Base-by-base conservation (phyloP, 2,888 invertebrate genomes). In the Nomada ruficornis region DNA sequence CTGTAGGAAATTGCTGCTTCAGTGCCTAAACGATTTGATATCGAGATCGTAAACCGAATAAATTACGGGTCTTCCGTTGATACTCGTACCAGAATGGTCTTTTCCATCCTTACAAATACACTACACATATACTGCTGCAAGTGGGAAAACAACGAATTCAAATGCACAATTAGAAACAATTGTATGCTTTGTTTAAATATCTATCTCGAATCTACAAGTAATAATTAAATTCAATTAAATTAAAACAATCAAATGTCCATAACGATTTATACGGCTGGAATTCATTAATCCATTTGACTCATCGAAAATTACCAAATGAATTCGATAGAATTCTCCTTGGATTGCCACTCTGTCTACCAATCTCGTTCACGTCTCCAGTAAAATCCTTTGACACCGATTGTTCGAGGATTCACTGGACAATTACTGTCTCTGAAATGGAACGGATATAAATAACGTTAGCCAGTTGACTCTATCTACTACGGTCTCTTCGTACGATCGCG, bases 1-100 rank as follows among this genome's bases (percentile, higher is more conserved):
- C 72, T 47, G 75, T 79, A 71, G 73, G 59, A 75, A 81, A 77
- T 77, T 75, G 67, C 50, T 63, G 47, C 52, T 59, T 42, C 73
- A 59, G 23, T 57, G 65, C 54, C 71, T 76, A 59, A 84, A 81
- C 47, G 70, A 55, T 69, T 67, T 65, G 64, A 67, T 67, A 76
- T 71, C 60, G 59, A 75, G 60, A 80, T 50, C 71, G 69, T 65
- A 74, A 77, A 82, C 71, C 69, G 80, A 76, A 85, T 77, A 73
- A 84, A 80, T 83, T 86, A 80, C 64, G 70, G 69, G 71, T 75
- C 69, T 69, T 68, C 76, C 75, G 62, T 42, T 77, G 73, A 68
- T 63, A 10, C 36, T 20, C 50, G 23, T 47, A 20, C 50, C 50
- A 62, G 52, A 69, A 69, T 82, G 71, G 18, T 64, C 60, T 64